Evolutionary conservation across 2,113 vertebrate species (phyloP).

Genomic region (Clupea harengus): DNA sequence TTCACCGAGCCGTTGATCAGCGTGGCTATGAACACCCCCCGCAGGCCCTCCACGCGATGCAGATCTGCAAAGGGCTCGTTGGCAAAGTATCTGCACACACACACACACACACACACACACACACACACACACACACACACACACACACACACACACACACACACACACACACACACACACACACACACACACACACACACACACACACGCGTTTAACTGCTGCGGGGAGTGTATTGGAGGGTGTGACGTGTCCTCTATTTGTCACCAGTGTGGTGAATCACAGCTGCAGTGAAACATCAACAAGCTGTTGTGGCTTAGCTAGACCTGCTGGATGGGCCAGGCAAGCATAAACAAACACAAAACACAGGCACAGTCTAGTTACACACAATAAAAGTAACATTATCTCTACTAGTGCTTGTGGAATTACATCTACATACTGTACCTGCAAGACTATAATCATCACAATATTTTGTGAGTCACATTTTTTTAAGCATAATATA

Average conservation of each 20-base stretch:
- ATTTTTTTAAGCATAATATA: no score
- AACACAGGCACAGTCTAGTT: background rate
- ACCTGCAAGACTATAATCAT: no score
- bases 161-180: slow-evolving; percentile 10
- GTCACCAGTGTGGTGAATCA: background rate
- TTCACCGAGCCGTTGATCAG: slow-evolving; percentile 86
- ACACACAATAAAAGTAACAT: background rate
- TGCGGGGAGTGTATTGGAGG: slow-evolving; percentile 73
- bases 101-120: background rate
- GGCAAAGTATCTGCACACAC: slow-evolving; percentile 84
- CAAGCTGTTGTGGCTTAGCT: background rate
- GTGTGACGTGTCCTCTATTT: background rate
- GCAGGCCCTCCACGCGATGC: slow-evolving; percentile 89
- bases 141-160: background rate
- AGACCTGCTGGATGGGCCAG: background rate
- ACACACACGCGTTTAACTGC: slow-evolving; percentile 71
- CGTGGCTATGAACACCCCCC: slow-evolving; percentile 91
- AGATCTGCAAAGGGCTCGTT: slow-evolving; percentile 94
- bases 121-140: background rate
- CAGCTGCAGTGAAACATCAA: background rate
- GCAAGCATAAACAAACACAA: background rate
- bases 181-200: background rate
- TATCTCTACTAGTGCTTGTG: background rate
- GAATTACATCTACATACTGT: background rate
- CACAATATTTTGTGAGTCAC: no score